Base-by-base conservation (phyloP, 2,888 invertebrate genomes). In the Xylota segnis region DNA sequence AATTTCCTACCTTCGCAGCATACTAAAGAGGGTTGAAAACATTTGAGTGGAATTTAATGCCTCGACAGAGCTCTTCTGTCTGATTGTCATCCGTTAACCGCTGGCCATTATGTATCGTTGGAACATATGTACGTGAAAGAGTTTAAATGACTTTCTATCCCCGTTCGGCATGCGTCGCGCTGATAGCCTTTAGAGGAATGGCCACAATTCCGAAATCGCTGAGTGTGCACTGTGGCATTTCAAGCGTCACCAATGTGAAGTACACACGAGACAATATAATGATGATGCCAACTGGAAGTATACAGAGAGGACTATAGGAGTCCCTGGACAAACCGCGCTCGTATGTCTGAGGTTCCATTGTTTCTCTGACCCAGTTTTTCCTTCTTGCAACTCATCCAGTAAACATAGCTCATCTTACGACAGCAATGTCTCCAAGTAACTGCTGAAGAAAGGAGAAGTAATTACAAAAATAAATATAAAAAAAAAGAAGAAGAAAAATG, bases 21-120 rank as follows among this genome's bases (percentile, higher is more conserved):
- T 82, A 63, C 76, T 70, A 71, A 77, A 66, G 63, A 72, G 83
- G 65, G 34, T 43, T 18, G 16, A 59, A 52, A 66, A 61, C 71
- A 66, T 54, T 71, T 72, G 59, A 66, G 37, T 54, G 54, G 52
- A 71, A 66, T 75, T 75, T 74, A 66, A 75, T 68, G 66, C 59
- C 54, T 34, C 47, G 40, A 18, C 40, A 14, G 34, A 43, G 14
- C 61, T 40, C 40, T 50, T 32, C 58, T 72, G 65, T 72, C 72
- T 79, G 59, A 66, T 54, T 78, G 71, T 52, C 77, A 77, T 58
- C 66, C 72, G 66, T 66, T 78, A 77, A 72, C 56, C 70, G 40
- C 59, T 37, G 43, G 65, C 61, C 83, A 66, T 77, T 83, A 77
- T 83, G 71, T 71, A 78, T 83, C 83, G 59, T 40, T 50, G 50